Evolutionary conservation across 2,113 vertebrate genomes (phyloP).

Genomic region (Brachyhypopomus occidentalis): DNA sequence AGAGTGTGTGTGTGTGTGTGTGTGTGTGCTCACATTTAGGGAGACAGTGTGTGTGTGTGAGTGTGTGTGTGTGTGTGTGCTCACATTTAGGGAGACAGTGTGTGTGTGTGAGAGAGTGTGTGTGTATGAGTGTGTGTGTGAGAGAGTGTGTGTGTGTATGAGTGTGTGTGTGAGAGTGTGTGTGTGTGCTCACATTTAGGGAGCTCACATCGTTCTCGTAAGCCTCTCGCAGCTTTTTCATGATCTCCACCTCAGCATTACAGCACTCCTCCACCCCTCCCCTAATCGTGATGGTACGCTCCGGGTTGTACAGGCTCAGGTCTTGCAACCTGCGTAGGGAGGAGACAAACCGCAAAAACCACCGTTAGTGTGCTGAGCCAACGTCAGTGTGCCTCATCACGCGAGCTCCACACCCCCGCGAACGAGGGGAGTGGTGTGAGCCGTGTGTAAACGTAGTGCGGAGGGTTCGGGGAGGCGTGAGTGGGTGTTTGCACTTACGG

Average conservation of each 20-base stretch:
- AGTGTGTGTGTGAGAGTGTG: background rate
- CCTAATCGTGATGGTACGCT: conserved; percentile 92
- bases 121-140: background rate
- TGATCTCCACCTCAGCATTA: conserved; percentile 85
- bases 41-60: too few relatives aligned
- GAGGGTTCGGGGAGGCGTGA: background rate
- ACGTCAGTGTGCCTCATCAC: too few relatives aligned
- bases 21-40: too few relatives aligned
- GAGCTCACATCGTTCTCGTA: conserved; percentile 90
- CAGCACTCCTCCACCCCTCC: conserved; percentile 81
- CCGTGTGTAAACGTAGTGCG: too few relatives aligned
- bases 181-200: conserved; percentile 79
- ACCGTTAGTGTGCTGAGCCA: too few relatives aligned
- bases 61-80: too few relatives aligned
- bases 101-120: too few relatives aligned
- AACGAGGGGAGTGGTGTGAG: too few relatives aligned
- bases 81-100: too few relatives aligned
- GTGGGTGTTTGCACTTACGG: conserved; percentile 75
- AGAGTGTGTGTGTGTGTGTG: background rate
- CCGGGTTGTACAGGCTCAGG: conserved; percentile 89
- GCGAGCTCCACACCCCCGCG: too few relatives aligned
- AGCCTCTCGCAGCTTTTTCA: conserved; percentile 91
- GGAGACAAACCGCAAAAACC: background rate
- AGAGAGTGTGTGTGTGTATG: too few relatives aligned
- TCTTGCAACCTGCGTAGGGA: conserved; percentile 83